Conservation (phyloP, 2,113 vertebrate genomes). For the Rhegmatorhina hoffmannsi region DNA sequence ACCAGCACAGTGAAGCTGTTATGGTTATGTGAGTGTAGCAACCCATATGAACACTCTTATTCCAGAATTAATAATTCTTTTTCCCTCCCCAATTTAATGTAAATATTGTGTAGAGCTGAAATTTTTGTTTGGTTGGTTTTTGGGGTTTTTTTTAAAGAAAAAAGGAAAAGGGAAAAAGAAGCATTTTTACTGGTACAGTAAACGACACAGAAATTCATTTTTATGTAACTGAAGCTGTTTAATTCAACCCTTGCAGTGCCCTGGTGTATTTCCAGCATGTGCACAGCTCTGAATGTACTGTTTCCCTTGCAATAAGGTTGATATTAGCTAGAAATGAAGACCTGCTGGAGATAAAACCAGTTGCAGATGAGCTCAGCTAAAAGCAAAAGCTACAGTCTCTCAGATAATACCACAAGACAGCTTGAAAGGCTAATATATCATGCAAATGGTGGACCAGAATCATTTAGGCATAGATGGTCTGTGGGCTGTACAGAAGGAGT, state of each 20-base stretch:
- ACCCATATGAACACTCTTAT: background rate
- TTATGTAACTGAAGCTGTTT: background rate
- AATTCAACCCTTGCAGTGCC: background rate
- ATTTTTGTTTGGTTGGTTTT: background rate
- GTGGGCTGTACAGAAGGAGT: slow-evolving; percentile 41
- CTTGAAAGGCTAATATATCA: slow-evolving; percentile 60
- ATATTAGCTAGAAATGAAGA: slow-evolving; percentile 6
- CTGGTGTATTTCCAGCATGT: background rate
- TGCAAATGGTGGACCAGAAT: slow-evolving; percentile 52
- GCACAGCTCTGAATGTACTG: background rate
- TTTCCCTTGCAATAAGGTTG: background rate
- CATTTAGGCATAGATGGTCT: slow-evolving; percentile 2
- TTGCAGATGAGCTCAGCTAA: slow-evolving; percentile 18
- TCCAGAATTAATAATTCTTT: background rate
- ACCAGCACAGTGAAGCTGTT: background rate
- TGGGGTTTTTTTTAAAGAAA: background rate
- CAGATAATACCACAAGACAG: slow-evolving; percentile 36
- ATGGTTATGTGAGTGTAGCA: background rate
- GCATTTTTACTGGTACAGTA: background rate
- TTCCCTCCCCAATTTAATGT: background rate
- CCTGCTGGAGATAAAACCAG: background rate
- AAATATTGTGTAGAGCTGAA: background rate
- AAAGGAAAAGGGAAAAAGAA: rapidly evolving
- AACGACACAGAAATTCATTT: background rate
- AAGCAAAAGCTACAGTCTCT: background rate